phyloP scores from a whole-genome alignment of 2,797 vertebrate genomes.

The Pipistrellus pipistrellus region DNA sequence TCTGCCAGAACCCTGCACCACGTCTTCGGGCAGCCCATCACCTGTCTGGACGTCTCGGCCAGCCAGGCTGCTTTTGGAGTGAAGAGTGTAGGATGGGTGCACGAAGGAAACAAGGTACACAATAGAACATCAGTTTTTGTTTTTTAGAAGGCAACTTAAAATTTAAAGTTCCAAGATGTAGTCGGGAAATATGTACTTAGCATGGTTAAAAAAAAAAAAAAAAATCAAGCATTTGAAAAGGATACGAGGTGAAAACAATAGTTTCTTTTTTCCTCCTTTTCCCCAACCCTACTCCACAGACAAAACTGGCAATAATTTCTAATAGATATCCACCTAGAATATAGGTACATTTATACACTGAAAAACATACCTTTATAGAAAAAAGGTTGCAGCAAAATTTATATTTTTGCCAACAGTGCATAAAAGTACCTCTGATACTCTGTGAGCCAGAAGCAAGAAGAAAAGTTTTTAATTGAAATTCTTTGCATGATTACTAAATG shows the following conservation, averaged over 20 bases:
- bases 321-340: background rate
- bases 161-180: background rate
- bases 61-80: slow-evolving; percentile 93
- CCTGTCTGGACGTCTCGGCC: slow-evolving; percentile 93
- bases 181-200: background rate
- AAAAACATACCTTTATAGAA: background rate
- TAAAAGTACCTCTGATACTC: background rate
- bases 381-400: background rate
- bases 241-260: background rate
- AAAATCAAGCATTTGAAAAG: background rate
- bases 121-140: background rate
- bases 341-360: background rate
- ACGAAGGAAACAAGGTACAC: slow-evolving; percentile 96
- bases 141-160: slow-evolving; percentile 29
- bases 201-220: background rate
- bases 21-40: slow-evolving; percentile 95
- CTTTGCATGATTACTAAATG: background rate
- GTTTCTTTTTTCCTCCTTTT: slow-evolving; percentile 12
- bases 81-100: slow-evolving; percentile 94
- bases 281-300: background rate
- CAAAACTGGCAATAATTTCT: slow-evolving; percentile 19
- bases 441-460: background rate
- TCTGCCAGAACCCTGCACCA: slow-evolving; percentile 91
- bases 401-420: background rate
- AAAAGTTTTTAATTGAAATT: slow-evolving; percentile 25